A percentile compares a stretch with the other conserved stretches of the same genome.
phyloP scores from a whole-genome alignment of 2,113 vertebrate species.

The Pontoporia blainvillei region DNA sequence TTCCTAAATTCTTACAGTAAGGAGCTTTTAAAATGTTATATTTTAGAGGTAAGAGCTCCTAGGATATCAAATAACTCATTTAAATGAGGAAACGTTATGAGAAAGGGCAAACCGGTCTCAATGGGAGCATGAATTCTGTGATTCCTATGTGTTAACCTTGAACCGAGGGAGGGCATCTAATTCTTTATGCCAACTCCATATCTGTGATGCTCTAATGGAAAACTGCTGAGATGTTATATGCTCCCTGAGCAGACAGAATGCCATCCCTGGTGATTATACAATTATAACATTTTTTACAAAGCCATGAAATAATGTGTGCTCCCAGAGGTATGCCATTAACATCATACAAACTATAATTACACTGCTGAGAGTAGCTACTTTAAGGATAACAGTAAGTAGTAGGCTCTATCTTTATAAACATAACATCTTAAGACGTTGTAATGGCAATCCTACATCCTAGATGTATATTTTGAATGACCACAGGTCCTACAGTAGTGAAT shows the following conservation, averaged over 20 bases:
- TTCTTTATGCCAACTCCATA: not conserved
- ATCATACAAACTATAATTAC: conserved; percentile 3
- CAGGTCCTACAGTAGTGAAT: not conserved
- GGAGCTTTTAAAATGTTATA: not conserved
- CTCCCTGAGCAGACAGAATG: not conserved
- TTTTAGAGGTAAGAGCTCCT: not conserved
- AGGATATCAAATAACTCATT: conserved; percentile 13
- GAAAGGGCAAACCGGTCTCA: conserved; percentile 21
- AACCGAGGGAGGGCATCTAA: not conserved
- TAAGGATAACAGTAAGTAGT: not conserved
- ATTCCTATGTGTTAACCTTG: conserved; percentile 1
- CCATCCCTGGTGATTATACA: conserved; percentile 3
- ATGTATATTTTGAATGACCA: not conserved
- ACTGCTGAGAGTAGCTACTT: not conserved
- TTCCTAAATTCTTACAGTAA: not conserved
- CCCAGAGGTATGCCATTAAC: not conserved
- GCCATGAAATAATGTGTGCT: conserved; percentile 18
- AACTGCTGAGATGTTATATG: conserved; percentile 15
- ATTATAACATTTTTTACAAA: conserved; percentile 42
- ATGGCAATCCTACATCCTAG: not conserved
- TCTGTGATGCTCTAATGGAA: not conserved
- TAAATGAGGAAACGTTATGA: conserved; percentile 4
- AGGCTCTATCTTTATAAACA: conserved; percentile 15
- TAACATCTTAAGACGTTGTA: conserved; percentile 9
- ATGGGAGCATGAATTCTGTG: not conserved